Percentiles rank a stretch among this genome's conserved stretches.
Conservation (phyloP, 2,797 vertebrate species). For the Lerista edwardsae region DNA sequence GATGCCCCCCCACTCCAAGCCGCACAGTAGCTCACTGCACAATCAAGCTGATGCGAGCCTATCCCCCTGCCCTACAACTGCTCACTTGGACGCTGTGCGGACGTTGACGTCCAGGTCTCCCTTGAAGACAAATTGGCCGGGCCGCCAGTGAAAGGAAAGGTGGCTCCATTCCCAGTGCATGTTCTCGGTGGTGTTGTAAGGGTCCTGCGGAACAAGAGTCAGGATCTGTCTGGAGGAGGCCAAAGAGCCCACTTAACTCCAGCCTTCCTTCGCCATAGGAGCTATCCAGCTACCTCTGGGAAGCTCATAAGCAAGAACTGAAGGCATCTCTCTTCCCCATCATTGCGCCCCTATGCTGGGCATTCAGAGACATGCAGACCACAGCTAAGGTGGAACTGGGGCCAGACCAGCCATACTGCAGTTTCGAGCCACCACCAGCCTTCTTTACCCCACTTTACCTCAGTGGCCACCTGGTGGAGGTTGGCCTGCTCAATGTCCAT, state of each 20-base stretch:
- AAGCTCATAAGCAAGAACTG: too few species aligned
- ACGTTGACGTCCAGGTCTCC: constrained; percentile 95
- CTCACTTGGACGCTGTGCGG: constrained; percentile 97
- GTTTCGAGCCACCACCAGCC: fast-evolving
- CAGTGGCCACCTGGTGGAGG: constrained; percentile 94
- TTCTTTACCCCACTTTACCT: constrained; percentile 78
- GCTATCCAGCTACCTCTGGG: too few species aligned
- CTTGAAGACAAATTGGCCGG: constrained; percentile 93
- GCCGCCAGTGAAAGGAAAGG: constrained; percentile 92
- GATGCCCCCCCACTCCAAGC: too few species aligned
- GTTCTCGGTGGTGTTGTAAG: constrained; percentile 98
- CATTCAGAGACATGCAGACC: too few species aligned
- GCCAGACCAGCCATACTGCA: fast-evolving
- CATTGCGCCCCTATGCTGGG: too few species aligned
- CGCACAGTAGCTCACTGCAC: too few species aligned
- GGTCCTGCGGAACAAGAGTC: constrained; percentile 82
- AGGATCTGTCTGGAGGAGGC: too few species aligned
- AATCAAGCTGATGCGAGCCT: not conserved
- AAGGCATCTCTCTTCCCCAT: too few species aligned
- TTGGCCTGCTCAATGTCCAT: constrained; percentile 98
- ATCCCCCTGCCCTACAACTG: fast-evolving
- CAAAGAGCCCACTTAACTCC: too few species aligned
- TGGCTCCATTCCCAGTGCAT: constrained; percentile 98
- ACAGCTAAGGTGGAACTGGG: fast-evolving
- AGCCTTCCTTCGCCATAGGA: too few species aligned